These are phyloP conservation scores for Meganola albula DNA, from an alignment of 2,888 invertebrate species.

Conservation along the genomic window DNA sequence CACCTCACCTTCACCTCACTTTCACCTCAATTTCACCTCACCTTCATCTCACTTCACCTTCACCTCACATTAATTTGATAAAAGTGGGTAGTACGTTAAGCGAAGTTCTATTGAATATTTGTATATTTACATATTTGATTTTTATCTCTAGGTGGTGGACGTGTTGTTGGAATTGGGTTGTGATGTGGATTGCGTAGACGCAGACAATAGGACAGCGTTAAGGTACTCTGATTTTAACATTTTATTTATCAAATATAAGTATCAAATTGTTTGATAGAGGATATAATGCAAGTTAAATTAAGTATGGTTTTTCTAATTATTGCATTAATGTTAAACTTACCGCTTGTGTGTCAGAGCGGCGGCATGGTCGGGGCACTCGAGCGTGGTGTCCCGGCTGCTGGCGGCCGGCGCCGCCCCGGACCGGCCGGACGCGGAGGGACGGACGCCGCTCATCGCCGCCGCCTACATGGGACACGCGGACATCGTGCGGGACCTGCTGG, in stretches of 20 bases:
- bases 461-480: constrained; percentile 98
- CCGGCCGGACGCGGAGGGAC: constrained; percentile 91
- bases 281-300: no score
- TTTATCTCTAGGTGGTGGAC: constrained; percentile 81
- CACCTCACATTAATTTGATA: no score
- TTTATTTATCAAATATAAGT: no score
- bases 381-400: constrained; percentile 85
- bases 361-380: constrained; percentile 96
- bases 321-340: no score
- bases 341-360: constrained; percentile 89
- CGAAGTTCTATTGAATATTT: no score
- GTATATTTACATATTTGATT: constrained; percentile 1
- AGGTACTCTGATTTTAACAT: no score
- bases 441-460: constrained; percentile 95
- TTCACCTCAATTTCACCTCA: no score
- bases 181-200: constrained; percentile 90
- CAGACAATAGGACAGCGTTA: constrained; percentile 92
- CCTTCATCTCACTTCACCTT: no score
- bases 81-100: no score
- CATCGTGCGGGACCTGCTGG: constrained; percentile 89
- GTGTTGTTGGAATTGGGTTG: constrained; percentile 87
- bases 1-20: no score
- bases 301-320: no score
- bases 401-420: constrained; percentile 88
- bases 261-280: no score